These are phyloP conservation scores for Ciona savignyi DNA, from an alignment of 23 tunicate species.

Conservation along the genomic window DNA sequence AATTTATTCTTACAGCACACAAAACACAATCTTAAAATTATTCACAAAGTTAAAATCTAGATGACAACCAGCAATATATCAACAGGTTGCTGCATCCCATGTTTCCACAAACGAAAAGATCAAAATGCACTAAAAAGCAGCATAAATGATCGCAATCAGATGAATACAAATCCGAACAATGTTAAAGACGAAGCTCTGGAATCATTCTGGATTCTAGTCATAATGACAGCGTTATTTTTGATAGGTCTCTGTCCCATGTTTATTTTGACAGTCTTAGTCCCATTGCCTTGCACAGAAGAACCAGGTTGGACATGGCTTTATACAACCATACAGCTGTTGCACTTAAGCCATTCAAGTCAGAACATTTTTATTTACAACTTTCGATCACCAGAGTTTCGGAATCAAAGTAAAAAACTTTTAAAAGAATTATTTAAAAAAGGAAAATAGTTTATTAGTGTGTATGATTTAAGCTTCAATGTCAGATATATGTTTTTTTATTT, in stretches of 20 bases:
- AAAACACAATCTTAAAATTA: too few species aligned
- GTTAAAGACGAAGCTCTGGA: background rate
- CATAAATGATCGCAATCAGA: too few species aligned
- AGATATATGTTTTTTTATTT: too few species aligned
- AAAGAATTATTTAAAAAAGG: background rate
- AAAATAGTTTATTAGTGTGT: too few species aligned
- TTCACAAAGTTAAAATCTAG: too few species aligned
- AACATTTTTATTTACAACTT: conserved; percentile 1
- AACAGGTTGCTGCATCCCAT: too few species aligned
- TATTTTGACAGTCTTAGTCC: background rate
- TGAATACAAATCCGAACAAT: too few species aligned
- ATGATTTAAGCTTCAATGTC: too few species aligned
- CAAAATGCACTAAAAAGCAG: too few species aligned
- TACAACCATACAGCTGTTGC: background rate
- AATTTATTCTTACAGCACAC: too few species aligned
- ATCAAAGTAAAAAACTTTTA: background rate
- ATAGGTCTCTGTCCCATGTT: background rate
- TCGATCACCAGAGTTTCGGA: background rate
- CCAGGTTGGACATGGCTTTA: background rate
- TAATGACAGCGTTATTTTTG: background rate
- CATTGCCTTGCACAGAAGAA: background rate
- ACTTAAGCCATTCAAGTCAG: background rate
- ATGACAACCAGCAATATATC: too few species aligned
- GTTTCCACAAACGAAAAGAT: too few species aligned
- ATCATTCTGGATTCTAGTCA: background rate